A percentile compares a stretch with the other conserved stretches of the same genome.
Evolutionary conservation across 2,888 invertebrate species (phyloP).

Genomic region (Neuroscelio doddi): DNA sequence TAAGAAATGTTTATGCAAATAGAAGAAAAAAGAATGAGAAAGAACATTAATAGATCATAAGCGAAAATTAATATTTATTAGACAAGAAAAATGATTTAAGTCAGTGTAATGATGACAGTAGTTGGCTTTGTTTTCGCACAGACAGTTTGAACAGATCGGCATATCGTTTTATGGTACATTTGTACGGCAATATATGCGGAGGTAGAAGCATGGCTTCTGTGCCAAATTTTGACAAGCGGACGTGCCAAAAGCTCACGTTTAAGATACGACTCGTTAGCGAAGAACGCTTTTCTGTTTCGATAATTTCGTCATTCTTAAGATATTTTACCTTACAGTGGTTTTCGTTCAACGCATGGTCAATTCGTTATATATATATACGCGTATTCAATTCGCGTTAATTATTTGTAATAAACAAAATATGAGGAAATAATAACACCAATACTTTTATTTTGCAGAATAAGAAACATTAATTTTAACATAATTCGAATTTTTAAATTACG

Average conservation of each 20-base stretch:
- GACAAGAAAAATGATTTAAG: no score
- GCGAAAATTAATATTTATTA: no score
- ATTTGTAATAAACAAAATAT: no score
- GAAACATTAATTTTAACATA: no score
- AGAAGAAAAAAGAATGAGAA: no score
- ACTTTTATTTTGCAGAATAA: no score
- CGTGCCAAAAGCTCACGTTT: conserved; percentile 58
- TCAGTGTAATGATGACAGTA: background rate
- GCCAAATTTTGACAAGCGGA: conserved; percentile 59
- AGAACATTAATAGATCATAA: no score
- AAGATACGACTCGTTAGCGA: conserved; percentile 60
- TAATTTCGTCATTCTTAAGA: conserved; percentile 42
- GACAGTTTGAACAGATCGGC: background rate
- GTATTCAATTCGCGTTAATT: no score
- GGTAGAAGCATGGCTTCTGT: conserved; percentile 28
- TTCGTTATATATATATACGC: no score
- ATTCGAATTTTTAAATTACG: conserved; percentile 3
- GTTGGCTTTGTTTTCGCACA: background rate
- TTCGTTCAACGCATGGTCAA: conserved; percentile 26
- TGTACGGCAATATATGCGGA: background rate
- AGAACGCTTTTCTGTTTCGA: conserved; percentile 52
- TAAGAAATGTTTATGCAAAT: no score
- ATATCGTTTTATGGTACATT: background rate
- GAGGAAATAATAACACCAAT: no score
- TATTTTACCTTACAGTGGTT: conserved; percentile 46